Conservation (phyloP, 2,113 vertebrate genomes). For the Halichoerus grypus region DNA sequence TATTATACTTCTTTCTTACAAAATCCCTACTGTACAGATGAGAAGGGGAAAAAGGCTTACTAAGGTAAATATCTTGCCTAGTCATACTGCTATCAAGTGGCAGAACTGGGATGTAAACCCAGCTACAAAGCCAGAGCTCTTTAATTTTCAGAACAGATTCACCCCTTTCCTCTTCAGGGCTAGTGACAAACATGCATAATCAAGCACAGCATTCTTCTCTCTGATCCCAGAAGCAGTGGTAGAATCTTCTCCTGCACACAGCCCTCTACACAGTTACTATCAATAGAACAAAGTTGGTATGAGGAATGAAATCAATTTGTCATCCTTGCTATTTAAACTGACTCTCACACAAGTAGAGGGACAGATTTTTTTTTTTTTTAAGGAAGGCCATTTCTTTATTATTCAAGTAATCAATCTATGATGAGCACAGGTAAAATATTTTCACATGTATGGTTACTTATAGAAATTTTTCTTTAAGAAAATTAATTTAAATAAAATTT, state of each 20-base stretch:
- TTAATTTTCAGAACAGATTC: conserved; percentile 21
- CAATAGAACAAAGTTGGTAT: not conserved
- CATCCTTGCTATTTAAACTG: conserved; percentile 27
- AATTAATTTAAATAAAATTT: conserved; percentile 8
- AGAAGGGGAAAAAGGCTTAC: not conserved
- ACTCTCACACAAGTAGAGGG: not conserved
- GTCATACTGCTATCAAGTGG: not conserved
- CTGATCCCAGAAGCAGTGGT: not conserved
- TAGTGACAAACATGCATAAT: not conserved
- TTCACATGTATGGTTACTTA: not conserved
- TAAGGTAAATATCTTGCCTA: not conserved
- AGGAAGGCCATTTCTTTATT: conserved; percentile 11
- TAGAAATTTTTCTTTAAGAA: not conserved
- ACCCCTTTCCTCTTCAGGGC: not conserved
- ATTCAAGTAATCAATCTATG: not conserved
- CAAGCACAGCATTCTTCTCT: conserved; percentile 18
- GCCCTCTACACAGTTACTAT: not conserved
- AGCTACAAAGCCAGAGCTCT: not conserved
- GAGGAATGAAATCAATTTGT: not conserved
- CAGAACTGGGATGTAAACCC: not conserved
- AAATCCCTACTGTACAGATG: not conserved
- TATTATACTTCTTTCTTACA: not conserved
- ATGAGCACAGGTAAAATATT: conserved; percentile 46
- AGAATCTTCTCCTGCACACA: not conserved
- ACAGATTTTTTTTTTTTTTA: not conserved